Base-by-base conservation (phyloP, 2,888 invertebrate genomes). In the Aromia moschata region DNA sequence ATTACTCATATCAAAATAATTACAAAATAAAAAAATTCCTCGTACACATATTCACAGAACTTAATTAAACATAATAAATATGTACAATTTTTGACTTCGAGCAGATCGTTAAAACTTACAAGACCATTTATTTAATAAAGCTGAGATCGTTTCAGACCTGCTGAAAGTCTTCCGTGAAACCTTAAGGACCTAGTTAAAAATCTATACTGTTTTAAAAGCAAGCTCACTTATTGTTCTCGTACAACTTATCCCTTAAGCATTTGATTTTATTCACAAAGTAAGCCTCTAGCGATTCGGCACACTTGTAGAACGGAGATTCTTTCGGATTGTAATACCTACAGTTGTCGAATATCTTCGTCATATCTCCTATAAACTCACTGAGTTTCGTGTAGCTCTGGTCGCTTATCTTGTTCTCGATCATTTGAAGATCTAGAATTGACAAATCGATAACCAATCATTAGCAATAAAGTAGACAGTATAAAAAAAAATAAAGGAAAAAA, bases 301-400 rank as follows among this genome's bases (percentile, higher is more conserved):
- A 96, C 76, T 96, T 92, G 83, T 93, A 97, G 83, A 97, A 96
- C 62, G 94, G 93, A 12, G 97, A 95, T 80, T 96, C 96, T 77
- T 93, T 92, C 59, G 96, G 94, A 83, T 98, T 98, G 83, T 96
- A 98, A 79, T 95, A 94, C 68, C 98, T 91, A 85, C 98, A 98
- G 83, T 99, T 99, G 83, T 98, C 97, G 82, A 98, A 98, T 78
- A 99, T 96, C 83, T 96, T 95, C 64, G 95, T 96, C 89, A 98
- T 94, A 80, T 98, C 98, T 79, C 94, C 94, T 77, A 97, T 94
- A 81, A 98, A 97, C 79, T 98, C 96, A 79, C 93, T 92, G 71
- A 98, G 84, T 78, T 90, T 92, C 76, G 88, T 89, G 81, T 98
- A 98, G 46, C 84, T 86, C 76, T 89, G 88, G 71, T 90, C 89